Evolutionary conservation across 2,113 vertebrate genomes (phyloP), one percentile per base, ranked within the genome.

Genomic region (Verasper variegatus): DNA sequence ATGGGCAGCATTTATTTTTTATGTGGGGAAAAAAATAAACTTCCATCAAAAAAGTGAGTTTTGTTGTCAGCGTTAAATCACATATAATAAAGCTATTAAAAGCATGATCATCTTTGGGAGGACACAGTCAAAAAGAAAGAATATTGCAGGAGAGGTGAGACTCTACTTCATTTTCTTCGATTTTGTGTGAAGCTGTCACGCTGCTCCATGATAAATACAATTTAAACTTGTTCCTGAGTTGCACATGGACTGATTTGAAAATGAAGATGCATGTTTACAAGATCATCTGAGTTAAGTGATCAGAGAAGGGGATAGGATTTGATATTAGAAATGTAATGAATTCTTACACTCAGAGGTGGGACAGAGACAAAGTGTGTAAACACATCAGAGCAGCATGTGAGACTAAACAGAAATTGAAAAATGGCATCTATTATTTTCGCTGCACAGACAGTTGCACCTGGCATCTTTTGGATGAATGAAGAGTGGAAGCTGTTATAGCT

Each of bases 281-380:
- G 5, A 13, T 62, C 20, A 52, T 52, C 21, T 31, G 13, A 17
- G 8, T 23, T 14, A 23, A 27, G 58, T 5, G 5, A 71, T 37
- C 68, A 31, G n/a, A 64, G 51, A 68, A 47, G 56, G 49, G 57
- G 26, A 68, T 60, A 51, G 1, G 68, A 76, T 47, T n/a, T 9
- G 14, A 76, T n/a, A 69, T 27, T 26, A 73, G 2, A 20, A 56
- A 76, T 55, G 24, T 31, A 61, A 85, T 60, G 55, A 49, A 15
- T 17, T 18, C 45, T 5, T 17, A 55, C 21, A 68, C 47, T 24
- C 14, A 35, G 10, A 54, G 9, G 27, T n/a, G 31, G 31, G 18
- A 42, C 51, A 52, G n/a, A 54, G 26, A 64, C 54, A 45, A 47
- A n/a, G 65, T 12, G n/a, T 27, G 14, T 47, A 17, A 15, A 26